These are phyloP conservation scores for Aporophyla lueneburgensis DNA, from an alignment of 2,888 invertebrate species.

Conservation along the genomic window DNA sequence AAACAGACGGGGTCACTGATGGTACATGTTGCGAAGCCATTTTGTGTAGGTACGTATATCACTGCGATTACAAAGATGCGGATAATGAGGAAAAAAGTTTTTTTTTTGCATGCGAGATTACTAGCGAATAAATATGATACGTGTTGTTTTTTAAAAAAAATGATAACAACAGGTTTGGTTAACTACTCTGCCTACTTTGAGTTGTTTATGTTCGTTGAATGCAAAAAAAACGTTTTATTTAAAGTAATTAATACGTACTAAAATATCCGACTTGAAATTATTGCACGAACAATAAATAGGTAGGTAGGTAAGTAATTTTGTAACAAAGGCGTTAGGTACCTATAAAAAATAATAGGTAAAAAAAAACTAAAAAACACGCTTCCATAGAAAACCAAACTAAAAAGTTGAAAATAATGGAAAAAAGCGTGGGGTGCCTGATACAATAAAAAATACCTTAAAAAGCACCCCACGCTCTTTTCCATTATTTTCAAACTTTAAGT, in stretches of 20 bases:
- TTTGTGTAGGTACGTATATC: neutral
- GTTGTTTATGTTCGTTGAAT: neutral
- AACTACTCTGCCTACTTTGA: neutral
- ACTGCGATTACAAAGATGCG: slow-evolving; percentile 1
- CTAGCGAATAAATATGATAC: neutral
- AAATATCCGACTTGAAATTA: neutral
- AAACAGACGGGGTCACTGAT: slow-evolving; percentile 49
- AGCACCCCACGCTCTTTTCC: too few relatives aligned
- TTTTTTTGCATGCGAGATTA: neutral
- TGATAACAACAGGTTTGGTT: neutral
- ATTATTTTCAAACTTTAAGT: too few relatives aligned
- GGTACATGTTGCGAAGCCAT: slow-evolving; percentile 14
- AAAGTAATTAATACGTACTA: neutral
- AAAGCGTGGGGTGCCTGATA: too few relatives aligned
- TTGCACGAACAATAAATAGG: too few relatives aligned
- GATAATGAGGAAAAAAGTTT: neutral
- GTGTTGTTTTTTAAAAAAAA: neutral
- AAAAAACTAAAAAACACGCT: too few relatives aligned
- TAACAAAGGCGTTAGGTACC: too few relatives aligned
- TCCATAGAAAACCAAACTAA: too few relatives aligned
- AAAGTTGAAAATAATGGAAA: too few relatives aligned
- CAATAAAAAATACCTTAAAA: too few relatives aligned
- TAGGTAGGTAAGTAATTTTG: too few relatives aligned
- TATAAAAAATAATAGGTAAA: too few relatives aligned
- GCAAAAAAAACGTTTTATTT: neutral